These are phyloP conservation scores for Ornithoptera alexandrae DNA, from an alignment of 2,888 invertebrate species.

Conservation along the genomic window DNA sequence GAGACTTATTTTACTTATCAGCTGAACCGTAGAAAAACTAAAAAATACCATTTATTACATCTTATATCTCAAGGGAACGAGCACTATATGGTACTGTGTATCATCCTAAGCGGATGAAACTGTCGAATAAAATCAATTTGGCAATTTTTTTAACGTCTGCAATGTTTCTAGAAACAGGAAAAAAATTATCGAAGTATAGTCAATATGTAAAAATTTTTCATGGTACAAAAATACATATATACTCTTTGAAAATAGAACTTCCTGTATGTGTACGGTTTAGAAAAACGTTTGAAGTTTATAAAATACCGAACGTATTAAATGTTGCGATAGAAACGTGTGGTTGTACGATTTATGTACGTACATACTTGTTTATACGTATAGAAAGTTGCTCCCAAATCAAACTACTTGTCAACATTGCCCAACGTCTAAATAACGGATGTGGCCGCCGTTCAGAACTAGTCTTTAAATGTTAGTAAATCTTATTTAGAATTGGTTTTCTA, in stretches of 20 bases:
- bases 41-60: too few species aligned
- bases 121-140: too few species aligned
- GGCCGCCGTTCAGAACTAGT: conserved; percentile 25
- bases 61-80: too few species aligned
- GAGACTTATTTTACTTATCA: not conserved
- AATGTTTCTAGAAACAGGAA: too few species aligned
- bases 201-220: too few species aligned
- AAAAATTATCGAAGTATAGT: too few species aligned
- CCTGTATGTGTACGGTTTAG: not conserved
- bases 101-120: too few species aligned
- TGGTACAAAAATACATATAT: too few species aligned
- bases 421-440: conserved; percentile 40
- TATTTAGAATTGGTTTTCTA: conserved; percentile 11
- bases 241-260: too few species aligned
- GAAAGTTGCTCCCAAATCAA: conserved; percentile 74
- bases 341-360: conserved; percentile 43
- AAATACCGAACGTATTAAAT: not conserved
- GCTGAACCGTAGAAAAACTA: too few species aligned
- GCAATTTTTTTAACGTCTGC: too few species aligned
- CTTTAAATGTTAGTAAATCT: conserved; percentile 19
- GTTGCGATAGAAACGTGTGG: conserved; percentile 33
- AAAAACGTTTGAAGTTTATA: not conserved
- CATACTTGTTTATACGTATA: conserved; percentile 64
- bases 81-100: too few species aligned
- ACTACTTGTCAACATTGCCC: conserved; percentile 66